Conservation (phyloP, 2,113 vertebrate species). For the Camelus dromedarius region DNA sequence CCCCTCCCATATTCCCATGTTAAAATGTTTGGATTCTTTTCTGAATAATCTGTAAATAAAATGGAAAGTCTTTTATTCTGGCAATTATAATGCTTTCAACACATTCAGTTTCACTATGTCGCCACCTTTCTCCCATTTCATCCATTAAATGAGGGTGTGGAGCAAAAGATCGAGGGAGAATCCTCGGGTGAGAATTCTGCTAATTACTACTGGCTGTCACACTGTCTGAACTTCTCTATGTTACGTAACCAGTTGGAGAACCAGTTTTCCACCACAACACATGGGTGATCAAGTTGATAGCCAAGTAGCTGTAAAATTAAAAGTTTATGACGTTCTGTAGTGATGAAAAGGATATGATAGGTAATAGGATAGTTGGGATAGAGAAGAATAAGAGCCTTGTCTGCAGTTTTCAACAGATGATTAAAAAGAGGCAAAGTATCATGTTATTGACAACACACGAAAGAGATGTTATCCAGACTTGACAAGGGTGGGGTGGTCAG, state of each 20-base stretch:
- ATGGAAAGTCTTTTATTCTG: constrained; percentile 33
- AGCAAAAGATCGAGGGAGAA: background rate
- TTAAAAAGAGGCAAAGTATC: background rate
- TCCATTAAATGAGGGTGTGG: constrained; percentile 2
- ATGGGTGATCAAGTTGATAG: background rate
- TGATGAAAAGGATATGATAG: background rate
- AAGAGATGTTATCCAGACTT: background rate
- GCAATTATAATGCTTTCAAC: constrained; percentile 6
- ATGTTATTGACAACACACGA: background rate
- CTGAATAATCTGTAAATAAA: constrained; percentile 53
- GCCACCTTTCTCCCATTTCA: constrained; percentile 43
- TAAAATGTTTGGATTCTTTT: constrained; percentile 42
- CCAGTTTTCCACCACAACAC: background rate
- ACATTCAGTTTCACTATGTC: background rate
- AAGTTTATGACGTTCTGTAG: background rate
- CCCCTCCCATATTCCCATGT: background rate
- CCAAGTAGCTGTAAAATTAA: background rate
- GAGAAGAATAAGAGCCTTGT: background rate
- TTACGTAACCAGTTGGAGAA: constrained; percentile 45
- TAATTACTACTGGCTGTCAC: constrained; percentile 15
- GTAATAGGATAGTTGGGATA: background rate
- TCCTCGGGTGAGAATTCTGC: background rate
- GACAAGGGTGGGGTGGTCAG: background rate
- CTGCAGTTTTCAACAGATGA: background rate
- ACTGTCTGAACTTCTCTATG: background rate